phyloP scores from a whole-genome alignment of 2,888 invertebrate species.

The Doris montereyensis region DNA sequence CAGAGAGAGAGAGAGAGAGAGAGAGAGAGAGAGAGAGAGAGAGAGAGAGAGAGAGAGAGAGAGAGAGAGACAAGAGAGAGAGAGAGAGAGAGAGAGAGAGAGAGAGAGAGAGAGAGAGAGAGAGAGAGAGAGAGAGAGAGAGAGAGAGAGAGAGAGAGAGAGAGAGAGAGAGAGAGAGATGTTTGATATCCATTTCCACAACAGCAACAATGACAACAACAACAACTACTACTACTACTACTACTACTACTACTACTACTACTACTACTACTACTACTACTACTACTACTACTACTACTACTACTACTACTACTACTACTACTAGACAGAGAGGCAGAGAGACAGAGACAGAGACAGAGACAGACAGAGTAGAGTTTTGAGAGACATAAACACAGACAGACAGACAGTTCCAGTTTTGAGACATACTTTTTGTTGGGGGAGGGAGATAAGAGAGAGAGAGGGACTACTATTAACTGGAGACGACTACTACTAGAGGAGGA shows the following conservation, averaged over 20 bases:
- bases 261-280: conserved; percentile 21
- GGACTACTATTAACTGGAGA: too few relatives aligned
- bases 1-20: too few relatives aligned
- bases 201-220: conserved; percentile 4
- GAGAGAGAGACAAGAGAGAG: neutral
- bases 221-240: conserved; percentile 13
- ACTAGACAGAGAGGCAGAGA: conserved; percentile 9
- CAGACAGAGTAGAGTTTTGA: neutral
- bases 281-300: conserved; percentile 21
- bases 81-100: neutral
- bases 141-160: neutral
- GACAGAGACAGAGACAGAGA: conserved; percentile 6
- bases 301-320: conserved; percentile 19
- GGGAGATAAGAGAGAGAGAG: too few relatives aligned
- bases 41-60: neutral
- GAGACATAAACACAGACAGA: too few relatives aligned
- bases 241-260: conserved; percentile 18
- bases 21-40: conserved; percentile 3
- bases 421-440: too few relatives aligned
- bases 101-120: neutral
- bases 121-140: too few relatives aligned
- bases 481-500: too few relatives aligned
- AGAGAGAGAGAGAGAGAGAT: neutral
- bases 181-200: neutral
- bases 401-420: too few relatives aligned